Conservation (phyloP, 2,113 vertebrate species). For the Prionailurus viverrinus region DNA sequence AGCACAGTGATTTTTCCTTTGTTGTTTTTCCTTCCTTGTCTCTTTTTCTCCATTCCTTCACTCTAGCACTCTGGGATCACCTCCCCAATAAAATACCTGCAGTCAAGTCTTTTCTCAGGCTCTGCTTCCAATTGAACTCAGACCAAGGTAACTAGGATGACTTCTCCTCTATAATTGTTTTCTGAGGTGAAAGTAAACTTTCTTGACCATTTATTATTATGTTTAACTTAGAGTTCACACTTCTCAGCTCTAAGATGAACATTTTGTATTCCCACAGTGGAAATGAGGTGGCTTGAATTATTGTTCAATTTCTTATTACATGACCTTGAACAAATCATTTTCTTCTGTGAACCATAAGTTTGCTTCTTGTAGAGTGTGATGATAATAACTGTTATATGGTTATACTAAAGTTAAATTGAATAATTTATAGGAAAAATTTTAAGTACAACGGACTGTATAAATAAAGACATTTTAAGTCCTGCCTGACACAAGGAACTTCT, state of each 20-base stretch:
- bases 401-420: background rate
- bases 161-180: background rate
- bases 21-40: background rate
- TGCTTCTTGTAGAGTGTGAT: background rate
- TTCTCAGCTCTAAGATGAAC: background rate
- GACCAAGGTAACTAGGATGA: background rate
- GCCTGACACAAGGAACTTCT: background rate
- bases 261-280: background rate
- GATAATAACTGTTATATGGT: background rate
- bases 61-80: background rate
- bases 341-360: background rate
- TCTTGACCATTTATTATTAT: background rate
- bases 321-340: background rate
- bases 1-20: background rate
- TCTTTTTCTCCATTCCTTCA: background rate
- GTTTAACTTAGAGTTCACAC: background rate
- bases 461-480: constrained; percentile 8
- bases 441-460: background rate
- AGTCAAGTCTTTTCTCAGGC: background rate
- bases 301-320: background rate
- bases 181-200: background rate
- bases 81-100: background rate
- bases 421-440: background rate
- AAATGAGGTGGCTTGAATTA: background rate
- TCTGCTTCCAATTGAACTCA: background rate